phyloP scores from a whole-genome alignment of 1,140 invertebrate species.

The Drosophila bocki region DNA sequence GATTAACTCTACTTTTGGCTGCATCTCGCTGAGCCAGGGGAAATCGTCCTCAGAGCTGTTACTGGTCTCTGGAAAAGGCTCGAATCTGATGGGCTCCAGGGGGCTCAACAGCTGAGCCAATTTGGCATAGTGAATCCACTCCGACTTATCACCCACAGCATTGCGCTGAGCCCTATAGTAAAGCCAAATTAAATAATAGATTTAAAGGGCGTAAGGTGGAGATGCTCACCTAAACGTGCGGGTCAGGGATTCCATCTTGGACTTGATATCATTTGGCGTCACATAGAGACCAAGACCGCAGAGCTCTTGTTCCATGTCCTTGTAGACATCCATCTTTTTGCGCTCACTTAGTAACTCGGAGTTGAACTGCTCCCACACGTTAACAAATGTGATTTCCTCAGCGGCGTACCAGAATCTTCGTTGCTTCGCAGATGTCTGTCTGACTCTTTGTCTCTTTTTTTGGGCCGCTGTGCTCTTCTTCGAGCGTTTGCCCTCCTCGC shows the following conservation, averaged over 20 bases:
- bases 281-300: neutral
- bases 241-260: constrained; percentile 38
- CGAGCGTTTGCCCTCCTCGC: constrained; percentile 4
- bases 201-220: too few species aligned
- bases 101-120: constrained; percentile 12
- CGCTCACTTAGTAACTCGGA: constrained; percentile 13
- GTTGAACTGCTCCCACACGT: constrained; percentile 30
- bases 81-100: neutral
- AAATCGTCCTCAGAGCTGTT: constrained; percentile 19
- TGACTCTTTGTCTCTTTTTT: neutral
- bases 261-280: constrained; percentile 18
- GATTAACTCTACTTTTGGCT: neutral
- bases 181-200: neutral
- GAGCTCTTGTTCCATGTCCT: constrained; percentile 26
- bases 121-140: constrained; percentile 48
- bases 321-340: constrained; percentile 29
- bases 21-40: constrained; percentile 8
- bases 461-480: neutral
- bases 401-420: constrained; percentile 18
- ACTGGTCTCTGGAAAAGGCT: neutral
- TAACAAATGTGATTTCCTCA: constrained; percentile 30
- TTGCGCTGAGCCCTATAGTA: constrained; percentile 14
- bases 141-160: constrained; percentile 1
- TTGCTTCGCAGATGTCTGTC: neutral
- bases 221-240: constrained; percentile 41